A percentile compares a stretch with the other conserved stretches of the same genome.
Evolutionary conservation across 2,113 vertebrate genomes (phyloP).

Genomic region (Hassar affinis): DNA sequence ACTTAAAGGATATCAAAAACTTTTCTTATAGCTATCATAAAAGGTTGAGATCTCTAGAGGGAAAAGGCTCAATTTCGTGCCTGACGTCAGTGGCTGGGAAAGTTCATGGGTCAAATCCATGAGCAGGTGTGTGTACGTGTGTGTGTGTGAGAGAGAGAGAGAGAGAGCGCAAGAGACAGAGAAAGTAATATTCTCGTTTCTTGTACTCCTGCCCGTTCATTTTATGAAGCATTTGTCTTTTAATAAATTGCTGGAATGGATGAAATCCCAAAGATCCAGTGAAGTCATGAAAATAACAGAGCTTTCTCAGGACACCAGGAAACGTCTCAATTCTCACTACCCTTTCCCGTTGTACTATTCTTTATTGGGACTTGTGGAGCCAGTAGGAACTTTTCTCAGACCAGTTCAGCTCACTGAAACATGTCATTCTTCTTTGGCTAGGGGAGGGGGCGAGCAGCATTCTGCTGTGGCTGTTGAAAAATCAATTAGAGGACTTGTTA

Average conservation of each 20-base stretch:
- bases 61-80: constrained; percentile 20
- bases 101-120: constrained; percentile 36
- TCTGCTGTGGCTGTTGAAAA: constrained; percentile 8
- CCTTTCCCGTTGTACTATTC: neutral
- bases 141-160: neutral
- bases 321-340: neutral
- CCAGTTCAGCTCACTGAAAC: neutral
- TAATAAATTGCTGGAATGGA: constrained; percentile 46
- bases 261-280: constrained; percentile 38
- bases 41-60: neutral
- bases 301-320: constrained; percentile 41
- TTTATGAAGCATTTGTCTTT: constrained; percentile 51
- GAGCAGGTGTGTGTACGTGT: constrained; percentile 45
- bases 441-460: neutral
- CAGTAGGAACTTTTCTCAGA: neutral
- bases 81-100: constrained; percentile 19
- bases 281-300: constrained; percentile 53
- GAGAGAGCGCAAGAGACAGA: neutral
- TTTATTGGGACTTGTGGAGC: neutral
- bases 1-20: neutral
- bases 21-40: constrained; percentile 7
- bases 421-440: neutral
- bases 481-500: constrained; percentile 13
- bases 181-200: constrained; percentile 14
- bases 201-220: constrained; percentile 36